Percentiles rank a stretch among this genome's conserved stretches.
phyloP scores from a whole-genome alignment of 2,888 invertebrate genomes.

The Parnassius apollo region DNA sequence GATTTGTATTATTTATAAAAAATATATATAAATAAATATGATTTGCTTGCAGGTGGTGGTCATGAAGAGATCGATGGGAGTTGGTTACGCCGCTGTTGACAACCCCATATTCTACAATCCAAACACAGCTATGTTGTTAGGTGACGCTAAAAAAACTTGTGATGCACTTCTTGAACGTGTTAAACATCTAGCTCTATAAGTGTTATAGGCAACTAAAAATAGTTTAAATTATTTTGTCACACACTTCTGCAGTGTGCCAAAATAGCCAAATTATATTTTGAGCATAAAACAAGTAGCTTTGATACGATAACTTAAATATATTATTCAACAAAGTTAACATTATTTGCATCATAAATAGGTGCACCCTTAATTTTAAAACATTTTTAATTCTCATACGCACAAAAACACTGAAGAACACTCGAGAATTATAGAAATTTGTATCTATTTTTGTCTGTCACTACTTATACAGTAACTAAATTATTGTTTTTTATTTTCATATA shows the following conservation, averaged over 20 bases:
- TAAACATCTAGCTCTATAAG: constrained; percentile 59
- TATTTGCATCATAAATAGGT: neutral
- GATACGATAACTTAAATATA: neutral
- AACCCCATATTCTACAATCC: constrained; percentile 95
- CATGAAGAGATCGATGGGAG: constrained; percentile 94
- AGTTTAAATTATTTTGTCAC: too few relatives aligned
- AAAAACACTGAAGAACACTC: too few relatives aligned
- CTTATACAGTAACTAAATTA: too few relatives aligned
- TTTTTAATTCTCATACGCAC: neutral
- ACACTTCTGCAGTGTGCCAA: neutral
- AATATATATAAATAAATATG: too few relatives aligned
- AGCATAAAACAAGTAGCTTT: neutral
- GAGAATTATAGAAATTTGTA: too few relatives aligned
- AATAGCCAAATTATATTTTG: neutral
- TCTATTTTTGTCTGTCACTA: too few relatives aligned
- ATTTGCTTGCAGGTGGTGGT: constrained; percentile 86
- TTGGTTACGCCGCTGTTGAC: constrained; percentile 95
- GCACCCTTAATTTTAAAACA: neutral
- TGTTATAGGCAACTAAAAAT: neutral
- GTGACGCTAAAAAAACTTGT: constrained; percentile 95
- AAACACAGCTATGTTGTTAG: constrained; percentile 92
- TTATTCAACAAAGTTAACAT: neutral
- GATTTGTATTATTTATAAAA: too few relatives aligned
- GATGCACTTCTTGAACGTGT: constrained; percentile 88
- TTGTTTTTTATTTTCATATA: too few relatives aligned